Conservation (phyloP, 2,888 invertebrate genomes). For the Masnerella sp. region DNA sequence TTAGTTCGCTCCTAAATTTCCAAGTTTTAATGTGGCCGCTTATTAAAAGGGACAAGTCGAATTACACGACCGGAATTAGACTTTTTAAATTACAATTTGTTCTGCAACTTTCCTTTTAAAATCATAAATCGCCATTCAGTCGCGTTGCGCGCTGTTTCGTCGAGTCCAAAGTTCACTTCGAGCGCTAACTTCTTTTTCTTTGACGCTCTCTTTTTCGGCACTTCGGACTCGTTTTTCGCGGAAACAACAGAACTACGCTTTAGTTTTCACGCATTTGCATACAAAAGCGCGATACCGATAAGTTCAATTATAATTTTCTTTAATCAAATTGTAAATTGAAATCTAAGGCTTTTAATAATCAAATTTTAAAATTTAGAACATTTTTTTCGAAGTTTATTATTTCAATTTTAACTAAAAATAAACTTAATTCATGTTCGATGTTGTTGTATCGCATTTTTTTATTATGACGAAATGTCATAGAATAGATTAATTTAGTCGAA, state of each 20-base stretch:
- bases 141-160: slow-evolving; percentile 9
- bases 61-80: slow-evolving; percentile 21
- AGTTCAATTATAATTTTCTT: not conserved
- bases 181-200: slow-evolving; percentile 1
- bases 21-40: slow-evolving; percentile 7
- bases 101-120: slow-evolving; percentile 37
- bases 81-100: slow-evolving; percentile 42
- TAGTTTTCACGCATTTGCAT: slow-evolving; percentile 18
- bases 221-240: not conserved
- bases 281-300: slow-evolving; percentile 2
- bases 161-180: slow-evolving; percentile 15
- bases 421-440: too few species aligned
- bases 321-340: slow-evolving; percentile 11
- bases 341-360: too few species aligned
- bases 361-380: too few species aligned
- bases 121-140: slow-evolving; percentile 38
- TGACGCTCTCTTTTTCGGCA: slow-evolving; percentile 1
- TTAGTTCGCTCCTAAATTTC: slow-evolving; percentile 3
- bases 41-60: slow-evolving; percentile 20
- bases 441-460: too few species aligned
- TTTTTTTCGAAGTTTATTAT: too few species aligned
- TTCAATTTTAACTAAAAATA: too few species aligned
- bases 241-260: slow-evolving; percentile 14
- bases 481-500: too few species aligned
- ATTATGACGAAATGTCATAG: too few species aligned